Evolutionary conservation across 2,797 vertebrate species (phyloP).

Genomic region (Pelodytes ibericus): DNA sequence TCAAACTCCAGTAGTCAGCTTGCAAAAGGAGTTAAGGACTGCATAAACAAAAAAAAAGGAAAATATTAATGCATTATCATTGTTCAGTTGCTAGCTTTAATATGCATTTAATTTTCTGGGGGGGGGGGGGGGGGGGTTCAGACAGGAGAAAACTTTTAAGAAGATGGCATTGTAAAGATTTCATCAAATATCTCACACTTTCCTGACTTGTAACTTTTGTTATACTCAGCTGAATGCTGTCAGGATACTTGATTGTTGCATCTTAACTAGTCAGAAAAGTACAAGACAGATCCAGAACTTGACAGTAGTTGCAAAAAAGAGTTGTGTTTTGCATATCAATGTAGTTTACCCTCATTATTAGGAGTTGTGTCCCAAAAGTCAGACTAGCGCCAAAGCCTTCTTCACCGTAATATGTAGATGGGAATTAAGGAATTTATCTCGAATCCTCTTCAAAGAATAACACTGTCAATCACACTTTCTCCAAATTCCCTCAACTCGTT

Average conservation of each 20-base stretch:
- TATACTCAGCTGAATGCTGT: neutral
- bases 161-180: constrained; percentile 15
- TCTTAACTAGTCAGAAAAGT: constrained; percentile 23
- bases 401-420: constrained; percentile 54
- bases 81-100: too few relatives aligned
- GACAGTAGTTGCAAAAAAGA: constrained; percentile 30
- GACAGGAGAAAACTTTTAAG: too few relatives aligned
- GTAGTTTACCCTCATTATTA: constrained; percentile 55
- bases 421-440: constrained; percentile 57
- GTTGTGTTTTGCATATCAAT: constrained; percentile 53
- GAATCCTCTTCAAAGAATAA: constrained; percentile 56
- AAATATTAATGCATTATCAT: too few relatives aligned
- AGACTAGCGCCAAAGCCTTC: constrained; percentile 53
- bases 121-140: too few relatives aligned
- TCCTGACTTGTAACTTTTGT: neutral
- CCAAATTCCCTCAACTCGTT: constrained; percentile 52
- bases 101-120: too few relatives aligned
- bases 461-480: constrained; percentile 44
- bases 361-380: constrained; percentile 53
- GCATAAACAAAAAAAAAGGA: too few relatives aligned
- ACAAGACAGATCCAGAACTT: constrained; percentile 27
- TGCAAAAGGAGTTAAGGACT: too few relatives aligned
- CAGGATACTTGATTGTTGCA: constrained; percentile 12
- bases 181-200: neutral
- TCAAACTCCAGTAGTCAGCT: too few relatives aligned